A percentile compares a stretch with the other conserved stretches of the same genome.
These are phyloP conservation scores for Ictalurus furcatus DNA, from an alignment of 2,113 vertebrate genomes.

Conservation along the genomic window DNA sequence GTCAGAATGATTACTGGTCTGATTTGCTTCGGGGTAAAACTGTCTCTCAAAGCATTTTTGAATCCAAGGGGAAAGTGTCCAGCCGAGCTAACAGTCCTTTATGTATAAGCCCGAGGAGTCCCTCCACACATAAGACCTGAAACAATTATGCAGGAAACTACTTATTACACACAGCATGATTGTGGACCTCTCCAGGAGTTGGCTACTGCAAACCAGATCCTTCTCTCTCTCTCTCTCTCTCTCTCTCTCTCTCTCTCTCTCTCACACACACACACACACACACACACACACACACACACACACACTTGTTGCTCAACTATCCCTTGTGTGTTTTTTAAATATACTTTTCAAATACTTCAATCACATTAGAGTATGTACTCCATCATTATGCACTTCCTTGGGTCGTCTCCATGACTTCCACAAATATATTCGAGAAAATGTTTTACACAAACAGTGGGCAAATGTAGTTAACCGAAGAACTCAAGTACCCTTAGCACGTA, in stretches of 20 bases:
- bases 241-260: not conserved
- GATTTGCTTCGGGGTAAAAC: conserved; percentile 10
- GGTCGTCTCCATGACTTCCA: not conserved
- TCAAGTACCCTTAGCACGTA: not conserved
- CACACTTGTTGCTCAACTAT: not conserved
- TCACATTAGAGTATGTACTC: not conserved
- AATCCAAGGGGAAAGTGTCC: conserved; percentile 28
- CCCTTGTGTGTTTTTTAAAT: not conserved
- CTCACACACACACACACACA: not conserved
- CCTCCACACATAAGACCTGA: conserved; percentile 29
- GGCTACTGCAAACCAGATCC: conserved; percentile 6
- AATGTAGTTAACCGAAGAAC: not conserved
- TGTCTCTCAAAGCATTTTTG: conserved; percentile 35
- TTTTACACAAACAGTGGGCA: not conserved
- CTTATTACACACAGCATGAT: conserved; percentile 47
- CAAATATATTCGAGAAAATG: not conserved
- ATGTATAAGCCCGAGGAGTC: conserved; percentile 37
- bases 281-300: conserved; percentile 22
- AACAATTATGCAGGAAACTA: conserved; percentile 48
- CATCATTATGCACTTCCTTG: not conserved
- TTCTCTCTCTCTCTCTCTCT: conserved; percentile 16
- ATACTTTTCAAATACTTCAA: not conserved
- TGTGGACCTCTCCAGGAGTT: conserved; percentile 36
- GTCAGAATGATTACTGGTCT: conserved; percentile 26
- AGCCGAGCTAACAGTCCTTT: conserved; percentile 35